These are phyloP conservation scores for Tachycineta bicolor DNA, from an alignment of 2,113 vertebrate species.

Conservation along the genomic window DNA sequence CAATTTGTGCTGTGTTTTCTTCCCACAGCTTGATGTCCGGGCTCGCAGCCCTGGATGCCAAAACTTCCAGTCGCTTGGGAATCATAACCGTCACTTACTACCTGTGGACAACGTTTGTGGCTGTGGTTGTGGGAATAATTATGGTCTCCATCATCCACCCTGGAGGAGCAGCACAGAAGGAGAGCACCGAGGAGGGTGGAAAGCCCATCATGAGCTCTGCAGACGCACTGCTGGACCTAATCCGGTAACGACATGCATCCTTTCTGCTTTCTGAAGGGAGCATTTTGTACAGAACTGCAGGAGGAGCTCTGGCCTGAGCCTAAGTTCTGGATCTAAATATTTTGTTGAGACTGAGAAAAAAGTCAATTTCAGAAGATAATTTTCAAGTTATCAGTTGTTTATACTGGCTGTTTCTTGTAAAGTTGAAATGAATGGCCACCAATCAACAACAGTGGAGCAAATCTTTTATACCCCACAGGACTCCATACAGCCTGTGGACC, in stretches of 20 bases:
- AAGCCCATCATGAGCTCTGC: constrained; percentile 97
- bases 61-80: constrained; percentile 94
- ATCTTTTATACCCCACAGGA: not conserved
- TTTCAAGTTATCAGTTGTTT: not conserved
- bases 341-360: not conserved
- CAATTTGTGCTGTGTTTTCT: not conserved
- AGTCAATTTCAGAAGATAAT: not conserved
- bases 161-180: constrained; percentile 92
- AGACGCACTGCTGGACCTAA: constrained; percentile 93
- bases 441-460: not conserved
- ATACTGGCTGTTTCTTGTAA: not conserved
- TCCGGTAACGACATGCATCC: constrained; percentile 79
- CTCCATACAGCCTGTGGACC: not conserved
- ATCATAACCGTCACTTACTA: constrained; percentile 97
- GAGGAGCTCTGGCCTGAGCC: not conserved
- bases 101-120: constrained; percentile 97
- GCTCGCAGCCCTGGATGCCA: constrained; percentile 93
- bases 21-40: constrained; percentile 92
- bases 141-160: constrained; percentile 98
- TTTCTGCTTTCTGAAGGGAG: not conserved
- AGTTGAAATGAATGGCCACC: not conserved
- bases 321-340: not conserved
- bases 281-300: not conserved
- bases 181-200: constrained; percentile 85
- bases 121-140: constrained; percentile 94